Evolutionary conservation across 1,140 invertebrate genomes (phyloP).

Genomic region (Branchinecta lindahli): DNA sequence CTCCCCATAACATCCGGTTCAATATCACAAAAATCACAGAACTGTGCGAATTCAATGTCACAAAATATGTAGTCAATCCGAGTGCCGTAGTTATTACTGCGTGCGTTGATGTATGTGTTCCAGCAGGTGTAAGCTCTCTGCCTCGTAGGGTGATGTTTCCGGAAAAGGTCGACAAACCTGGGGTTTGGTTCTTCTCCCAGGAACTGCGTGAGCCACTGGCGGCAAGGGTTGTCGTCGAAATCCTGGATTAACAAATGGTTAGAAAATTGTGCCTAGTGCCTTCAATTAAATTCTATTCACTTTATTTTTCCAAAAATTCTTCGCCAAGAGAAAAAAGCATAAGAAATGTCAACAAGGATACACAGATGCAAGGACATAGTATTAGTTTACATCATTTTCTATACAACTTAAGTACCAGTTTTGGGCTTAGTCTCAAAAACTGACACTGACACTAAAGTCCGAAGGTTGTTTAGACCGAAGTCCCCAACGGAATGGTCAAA

Average conservation of each 20-base stretch:
- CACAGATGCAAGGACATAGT: neutral
- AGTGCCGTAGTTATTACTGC: constrained; percentile 41
- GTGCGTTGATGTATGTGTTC: constrained; percentile 34
- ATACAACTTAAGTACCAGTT: constrained; percentile 14
- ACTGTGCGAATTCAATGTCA: constrained; percentile 28
- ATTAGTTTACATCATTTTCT: neutral
- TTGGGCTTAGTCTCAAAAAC: too few species aligned
- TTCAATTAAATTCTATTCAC: neutral
- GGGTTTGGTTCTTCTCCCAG: constrained; percentile 20
- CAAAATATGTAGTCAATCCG: constrained; percentile 41
- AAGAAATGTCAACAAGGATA: constrained; percentile 13
- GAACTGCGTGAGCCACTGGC: constrained; percentile 33
- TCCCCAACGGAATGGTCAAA: too few species aligned
- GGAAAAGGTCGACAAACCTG: constrained; percentile 37
- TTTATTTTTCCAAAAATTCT: neutral
- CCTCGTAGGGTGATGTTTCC: constrained; percentile 35
- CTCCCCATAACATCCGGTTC: constrained; percentile 38
- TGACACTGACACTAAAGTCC: too few species aligned
- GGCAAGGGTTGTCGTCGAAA: constrained; percentile 27
- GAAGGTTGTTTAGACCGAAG: too few species aligned
- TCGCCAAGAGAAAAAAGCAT: too few species aligned
- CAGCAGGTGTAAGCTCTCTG: constrained; percentile 39
- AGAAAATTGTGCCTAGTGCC: neutral
- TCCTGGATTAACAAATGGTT: constrained; percentile 25
- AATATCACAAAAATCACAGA: constrained; percentile 31